phyloP scores from a whole-genome alignment of 2,113 vertebrate species.

The Otus sunia region DNA sequence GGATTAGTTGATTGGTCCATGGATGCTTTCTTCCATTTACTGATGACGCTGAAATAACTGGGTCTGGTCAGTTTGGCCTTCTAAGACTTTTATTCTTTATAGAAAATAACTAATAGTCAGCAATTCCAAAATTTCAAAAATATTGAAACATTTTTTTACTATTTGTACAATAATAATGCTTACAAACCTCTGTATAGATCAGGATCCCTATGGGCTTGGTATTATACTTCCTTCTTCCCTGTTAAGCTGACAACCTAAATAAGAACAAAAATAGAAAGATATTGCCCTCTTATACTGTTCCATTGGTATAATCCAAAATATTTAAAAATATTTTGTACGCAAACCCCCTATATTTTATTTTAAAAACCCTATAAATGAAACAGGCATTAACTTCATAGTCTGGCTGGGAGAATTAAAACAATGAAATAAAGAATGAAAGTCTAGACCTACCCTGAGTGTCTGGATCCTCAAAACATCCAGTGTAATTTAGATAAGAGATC shows the following conservation, averaged over 20 bases:
- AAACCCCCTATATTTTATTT: not conserved
- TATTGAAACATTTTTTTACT: not conserved
- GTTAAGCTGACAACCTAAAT: not conserved
- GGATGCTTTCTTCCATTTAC: not conserved
- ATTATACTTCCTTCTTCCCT: not conserved
- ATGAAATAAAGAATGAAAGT: not conserved
- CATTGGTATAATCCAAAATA: not conserved
- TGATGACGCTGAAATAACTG: not conserved
- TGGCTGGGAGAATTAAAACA: not conserved
- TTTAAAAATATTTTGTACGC: not conserved
- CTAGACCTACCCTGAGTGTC: not conserved
- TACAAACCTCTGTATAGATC: not conserved
- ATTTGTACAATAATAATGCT: not conserved
- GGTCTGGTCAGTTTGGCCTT: not conserved
- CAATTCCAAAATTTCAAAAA: not conserved
- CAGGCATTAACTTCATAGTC: not conserved
- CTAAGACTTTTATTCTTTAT: not conserved
- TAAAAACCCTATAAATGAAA: not conserved
- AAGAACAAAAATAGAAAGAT: not conserved
- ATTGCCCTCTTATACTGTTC: not conserved
- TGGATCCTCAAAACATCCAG: not conserved
- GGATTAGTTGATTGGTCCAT: not conserved
- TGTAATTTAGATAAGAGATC: not conserved
- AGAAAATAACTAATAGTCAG: not conserved
- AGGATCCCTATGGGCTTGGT: not conserved